A percentile compares a stretch with the other conserved stretches of the same genome.
These are phyloP conservation scores for Lophochroa leadbeateri DNA, from an alignment of 2,113 vertebrate species.

Conservation along the genomic window DNA sequence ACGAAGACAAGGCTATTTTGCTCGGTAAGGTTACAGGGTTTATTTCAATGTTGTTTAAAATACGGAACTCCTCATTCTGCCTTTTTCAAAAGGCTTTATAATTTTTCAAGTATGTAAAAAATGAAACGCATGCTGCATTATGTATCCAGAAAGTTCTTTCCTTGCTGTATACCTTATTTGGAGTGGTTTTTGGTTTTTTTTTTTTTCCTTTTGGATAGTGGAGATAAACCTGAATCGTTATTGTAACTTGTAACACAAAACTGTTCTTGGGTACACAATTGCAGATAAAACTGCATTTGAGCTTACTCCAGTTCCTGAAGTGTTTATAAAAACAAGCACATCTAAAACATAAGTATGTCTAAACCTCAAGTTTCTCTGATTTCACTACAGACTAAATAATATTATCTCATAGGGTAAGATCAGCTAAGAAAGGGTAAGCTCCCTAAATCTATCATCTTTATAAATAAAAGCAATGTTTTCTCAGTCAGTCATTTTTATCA, in stretches of 20 bases:
- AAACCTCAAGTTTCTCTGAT: not conserved
- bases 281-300: not conserved
- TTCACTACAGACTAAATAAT: not conserved
- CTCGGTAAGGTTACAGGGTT: conserved; percentile 72
- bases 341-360: not conserved
- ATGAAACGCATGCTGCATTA: not conserved
- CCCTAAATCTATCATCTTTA: not conserved
- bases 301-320: not conserved
- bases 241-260: not conserved
- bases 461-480: not conserved
- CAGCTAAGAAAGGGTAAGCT: not conserved
- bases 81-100: not conserved
- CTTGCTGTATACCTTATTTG: not conserved
- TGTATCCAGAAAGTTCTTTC: not conserved
- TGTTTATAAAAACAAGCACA: not conserved
- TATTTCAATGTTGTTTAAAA: not conserved
- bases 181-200: not conserved
- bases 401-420: not conserved
- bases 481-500: not conserved
- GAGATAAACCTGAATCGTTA: not conserved
- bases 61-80: not conserved
- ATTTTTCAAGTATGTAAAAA: not conserved
- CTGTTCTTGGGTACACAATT: not conserved
- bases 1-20: conserved; percentile 81
- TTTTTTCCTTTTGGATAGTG: not conserved